Base-by-base conservation (phyloP, 2,888 invertebrate genomes). In the Caenorhabditis virilis region DNA sequence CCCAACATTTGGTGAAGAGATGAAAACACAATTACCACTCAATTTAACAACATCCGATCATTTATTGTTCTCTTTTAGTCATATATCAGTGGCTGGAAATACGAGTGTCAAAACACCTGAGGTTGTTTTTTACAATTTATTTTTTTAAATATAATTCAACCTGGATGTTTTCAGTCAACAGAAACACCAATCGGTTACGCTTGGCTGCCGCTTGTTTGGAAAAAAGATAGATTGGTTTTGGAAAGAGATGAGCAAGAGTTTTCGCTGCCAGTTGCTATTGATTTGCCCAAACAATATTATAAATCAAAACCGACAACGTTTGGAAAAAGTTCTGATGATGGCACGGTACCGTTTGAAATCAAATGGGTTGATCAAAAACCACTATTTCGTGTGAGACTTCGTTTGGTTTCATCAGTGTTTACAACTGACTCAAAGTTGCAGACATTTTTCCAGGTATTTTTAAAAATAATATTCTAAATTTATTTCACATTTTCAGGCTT, bases 61-160 rank as follows among this genome's bases (percentile, higher is more conserved):
- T 84, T 85, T 98, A 56, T 87, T 97, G 51, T 95, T 97, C 86
- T 91, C 92, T 3, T 95, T 97, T 86, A 90, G 91, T 82, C 97
- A 97, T 84, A 91, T 98, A 64, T 93, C 93, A 63, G 95, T 95
- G 83, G 91, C 93, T 85, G 80, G 78, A 35, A 78, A 81, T 23
- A 47, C 76, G 11, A 72, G 58, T 49, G 69, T 61, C 4, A 80
- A 79, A 50, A 62, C 73, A 4, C 73, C 77, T 7, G 78, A 78
- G 56, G 71, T 70, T 36, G 30, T 23, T 5, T 16, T 43, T 11
- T 15, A n/a, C n/a, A 30, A 13, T 30, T 7, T 30, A 13, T 30
- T 13, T 7, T 30, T 30, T 30, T 30, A 13, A 30, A 30, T 9
- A 30, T 9, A 30, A 9, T 13, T 38, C n/a, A 20, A 22, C 58